Evolutionary conservation across 2,888 invertebrate species (phyloP).

Genomic region (Hesperia comma): DNA sequence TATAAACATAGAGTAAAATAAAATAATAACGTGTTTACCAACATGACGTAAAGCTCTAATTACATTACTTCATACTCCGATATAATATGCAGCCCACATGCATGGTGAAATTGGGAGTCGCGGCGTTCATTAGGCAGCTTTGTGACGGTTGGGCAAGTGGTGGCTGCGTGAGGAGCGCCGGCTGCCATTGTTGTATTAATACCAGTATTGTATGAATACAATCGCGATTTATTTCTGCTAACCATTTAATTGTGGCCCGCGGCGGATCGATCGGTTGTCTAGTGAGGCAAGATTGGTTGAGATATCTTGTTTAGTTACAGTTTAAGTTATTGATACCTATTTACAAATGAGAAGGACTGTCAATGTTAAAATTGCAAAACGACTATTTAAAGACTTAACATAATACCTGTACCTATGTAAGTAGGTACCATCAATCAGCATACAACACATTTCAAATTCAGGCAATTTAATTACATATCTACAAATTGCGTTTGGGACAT

Average conservation of each 20-base stretch:
- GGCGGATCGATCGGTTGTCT: background rate
- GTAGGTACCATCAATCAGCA: too few species aligned
- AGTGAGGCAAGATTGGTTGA: background rate
- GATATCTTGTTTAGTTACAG: background rate
- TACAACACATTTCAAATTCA: too few species aligned
- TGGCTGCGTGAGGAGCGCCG: background rate
- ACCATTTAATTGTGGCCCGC: background rate
- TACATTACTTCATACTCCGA: too few species aligned
- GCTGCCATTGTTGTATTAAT: slow-evolving; percentile 14
- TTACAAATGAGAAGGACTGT: too few species aligned
- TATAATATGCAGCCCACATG: background rate
- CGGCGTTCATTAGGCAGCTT: slow-evolving; percentile 17
- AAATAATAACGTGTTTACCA: too few species aligned
- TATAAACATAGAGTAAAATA: too few species aligned
- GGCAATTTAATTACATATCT: too few species aligned
- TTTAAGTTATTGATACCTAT: background rate
- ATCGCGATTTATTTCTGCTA: background rate
- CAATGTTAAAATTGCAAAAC: too few species aligned
- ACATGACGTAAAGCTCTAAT: too few species aligned
- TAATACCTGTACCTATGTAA: too few species aligned
- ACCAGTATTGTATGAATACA: slow-evolving; percentile 3
- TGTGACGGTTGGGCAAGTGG: slow-evolving; percentile 13
- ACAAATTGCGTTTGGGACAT: too few species aligned
- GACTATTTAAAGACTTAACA: too few species aligned
- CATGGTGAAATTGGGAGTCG: slow-evolving; percentile 29